Conservation (phyloP, 2,113 vertebrate species). For the Hirundichthys speculiger region DNA sequence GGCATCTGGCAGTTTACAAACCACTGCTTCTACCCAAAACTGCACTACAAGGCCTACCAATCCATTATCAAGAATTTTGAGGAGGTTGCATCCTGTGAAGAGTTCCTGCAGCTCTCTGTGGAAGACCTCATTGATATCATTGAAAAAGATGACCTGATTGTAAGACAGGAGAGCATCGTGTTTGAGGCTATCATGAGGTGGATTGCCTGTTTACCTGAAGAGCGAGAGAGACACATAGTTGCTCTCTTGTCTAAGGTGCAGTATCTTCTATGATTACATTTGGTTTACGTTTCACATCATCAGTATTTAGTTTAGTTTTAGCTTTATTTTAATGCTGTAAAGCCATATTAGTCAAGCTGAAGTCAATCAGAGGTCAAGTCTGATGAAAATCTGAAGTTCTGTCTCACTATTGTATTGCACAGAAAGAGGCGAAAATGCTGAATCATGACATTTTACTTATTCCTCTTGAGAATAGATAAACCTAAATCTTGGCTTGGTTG, state of each 20-base stretch:
- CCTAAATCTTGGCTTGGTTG: too few relatives aligned
- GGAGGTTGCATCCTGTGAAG: constrained; percentile 62
- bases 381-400: neutral
- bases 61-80: constrained; percentile 86
- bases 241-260: constrained; percentile 52
- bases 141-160: constrained; percentile 55
- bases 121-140: constrained; percentile 80
- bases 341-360: neutral
- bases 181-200: constrained; percentile 43
- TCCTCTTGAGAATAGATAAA: too few relatives aligned
- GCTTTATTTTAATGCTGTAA: neutral
- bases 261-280: neutral
- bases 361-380: neutral
- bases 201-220: constrained; percentile 21
- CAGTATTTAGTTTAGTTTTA: neutral
- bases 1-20: constrained; percentile 77
- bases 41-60: constrained; percentile 74
- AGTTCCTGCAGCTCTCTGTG: constrained; percentile 82
- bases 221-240: constrained; percentile 8
- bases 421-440: too few relatives aligned
- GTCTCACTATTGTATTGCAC: too few relatives aligned
- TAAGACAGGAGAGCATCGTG: constrained; percentile 19
- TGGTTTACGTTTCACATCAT: neutral
- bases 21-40: constrained; percentile 38
- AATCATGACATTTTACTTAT: too few relatives aligned